These are phyloP conservation scores for Salvelinus fontinalis DNA, from an alignment of 2,113 vertebrate species.

Conservation along the genomic window DNA sequence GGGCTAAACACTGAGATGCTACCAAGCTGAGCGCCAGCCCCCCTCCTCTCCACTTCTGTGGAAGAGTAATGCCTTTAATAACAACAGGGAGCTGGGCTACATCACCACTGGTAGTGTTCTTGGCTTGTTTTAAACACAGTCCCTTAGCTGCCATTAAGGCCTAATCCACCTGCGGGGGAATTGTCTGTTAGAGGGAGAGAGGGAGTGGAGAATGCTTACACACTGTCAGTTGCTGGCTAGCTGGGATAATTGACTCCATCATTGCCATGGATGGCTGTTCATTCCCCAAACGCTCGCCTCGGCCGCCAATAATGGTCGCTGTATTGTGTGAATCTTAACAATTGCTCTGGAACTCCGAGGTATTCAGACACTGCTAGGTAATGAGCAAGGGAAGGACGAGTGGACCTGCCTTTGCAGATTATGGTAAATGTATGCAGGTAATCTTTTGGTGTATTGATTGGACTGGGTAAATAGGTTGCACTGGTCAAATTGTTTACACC, in stretches of 20 bases:
- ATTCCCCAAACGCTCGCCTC: constrained; percentile 10
- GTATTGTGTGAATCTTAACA: background rate
- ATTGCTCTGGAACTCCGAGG: background rate
- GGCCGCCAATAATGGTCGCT: background rate
- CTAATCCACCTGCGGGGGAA: constrained; percentile 15
- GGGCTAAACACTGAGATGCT: constrained; percentile 29
- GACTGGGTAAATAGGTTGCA: no score
- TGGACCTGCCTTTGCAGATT: no score
- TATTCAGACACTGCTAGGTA: background rate
- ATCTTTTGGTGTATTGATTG: no score
- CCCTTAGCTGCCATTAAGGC: constrained; percentile 25
- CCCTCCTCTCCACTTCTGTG: constrained; percentile 7
- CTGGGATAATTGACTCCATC: constrained; percentile 22
- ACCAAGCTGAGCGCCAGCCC: constrained; percentile 12
- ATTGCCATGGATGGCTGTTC: constrained; percentile 13
- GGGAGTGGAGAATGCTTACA: background rate
- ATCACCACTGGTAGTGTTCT: background rate
- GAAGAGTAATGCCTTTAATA: constrained; percentile 36
- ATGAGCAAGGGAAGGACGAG: background rate
- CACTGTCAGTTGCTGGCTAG: constrained; percentile 5
- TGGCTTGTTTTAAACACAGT: constrained; percentile 12
- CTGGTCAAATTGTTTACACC: no score
- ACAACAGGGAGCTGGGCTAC: constrained; percentile 16
- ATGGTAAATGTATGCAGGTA: no score
- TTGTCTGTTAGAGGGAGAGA: constrained; percentile 14